These are phyloP conservation scores for Beroe forskalii DNA, from an alignment of 37 sponge, comb jelly and placozoan genomes.

Conservation along the genomic window DNA sequence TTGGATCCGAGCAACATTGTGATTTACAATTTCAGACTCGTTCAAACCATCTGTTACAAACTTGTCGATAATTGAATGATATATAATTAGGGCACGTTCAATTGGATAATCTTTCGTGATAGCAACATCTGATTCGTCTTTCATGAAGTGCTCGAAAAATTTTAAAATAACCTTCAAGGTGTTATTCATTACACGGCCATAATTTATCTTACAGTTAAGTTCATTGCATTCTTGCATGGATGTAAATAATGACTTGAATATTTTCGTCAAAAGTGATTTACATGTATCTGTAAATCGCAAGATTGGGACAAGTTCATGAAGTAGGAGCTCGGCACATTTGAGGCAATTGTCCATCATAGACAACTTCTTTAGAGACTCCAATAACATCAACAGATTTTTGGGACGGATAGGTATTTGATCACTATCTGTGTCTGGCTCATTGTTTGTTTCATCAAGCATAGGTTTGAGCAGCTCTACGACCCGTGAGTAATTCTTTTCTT, in stretches of 20 bases:
- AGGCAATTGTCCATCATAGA: background rate
- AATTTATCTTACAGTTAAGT: background rate
- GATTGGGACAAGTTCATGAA: constrained; percentile 30
- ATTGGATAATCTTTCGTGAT: background rate
- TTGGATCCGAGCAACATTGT: constrained; percentile 51
- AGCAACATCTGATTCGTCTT: background rate
- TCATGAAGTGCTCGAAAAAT: background rate
- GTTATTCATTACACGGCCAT: constrained; percentile 13
- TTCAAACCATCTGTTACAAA: background rate
- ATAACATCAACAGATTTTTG: constrained; percentile 38
- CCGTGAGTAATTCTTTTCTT: constrained; percentile 57
- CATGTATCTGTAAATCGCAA: constrained; percentile 44
- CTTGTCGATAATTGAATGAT: constrained; percentile 41
- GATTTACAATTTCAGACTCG: background rate
- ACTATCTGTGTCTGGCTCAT: constrained; percentile 21
- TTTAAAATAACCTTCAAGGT: constrained; percentile 18
- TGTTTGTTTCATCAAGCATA: constrained; percentile 40
- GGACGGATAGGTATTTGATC: constrained; percentile 28
- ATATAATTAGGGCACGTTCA: constrained; percentile 21
- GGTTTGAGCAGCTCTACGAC: constrained; percentile 39
- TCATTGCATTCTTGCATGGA: background rate
- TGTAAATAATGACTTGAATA: background rate
- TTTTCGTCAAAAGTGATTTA: constrained; percentile 24
- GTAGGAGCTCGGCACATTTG: constrained; percentile 25
- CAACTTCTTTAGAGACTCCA: constrained; percentile 56